These are phyloP conservation scores for Trachemys scripta DNA, from an alignment of 2,113 vertebrate species.

Conservation along the genomic window DNA sequence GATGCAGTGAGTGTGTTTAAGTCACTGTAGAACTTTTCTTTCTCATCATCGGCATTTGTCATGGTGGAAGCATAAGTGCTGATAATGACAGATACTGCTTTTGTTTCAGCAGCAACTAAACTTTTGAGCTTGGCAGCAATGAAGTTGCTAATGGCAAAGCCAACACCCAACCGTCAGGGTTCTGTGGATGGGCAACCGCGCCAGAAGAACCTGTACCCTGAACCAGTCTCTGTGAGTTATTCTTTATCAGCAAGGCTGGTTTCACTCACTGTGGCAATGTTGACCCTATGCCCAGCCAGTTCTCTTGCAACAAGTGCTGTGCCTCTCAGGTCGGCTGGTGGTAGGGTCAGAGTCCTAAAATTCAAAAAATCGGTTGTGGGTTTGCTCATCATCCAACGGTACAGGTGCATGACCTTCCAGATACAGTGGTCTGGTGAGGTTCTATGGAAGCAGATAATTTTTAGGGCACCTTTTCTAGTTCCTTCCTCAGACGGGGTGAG, in stretches of 20 bases:
- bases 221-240: not conserved
- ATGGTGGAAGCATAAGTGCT: not conserved
- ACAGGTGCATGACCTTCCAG: not conserved
- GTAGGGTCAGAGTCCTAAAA: not conserved
- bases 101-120: not conserved
- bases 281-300: not conserved
- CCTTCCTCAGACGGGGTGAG: too few relatives aligned
- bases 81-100: not conserved
- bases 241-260: not conserved
- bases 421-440: not conserved
- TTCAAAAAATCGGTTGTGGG: not conserved
- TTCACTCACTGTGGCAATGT: not conserved
- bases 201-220: not conserved
- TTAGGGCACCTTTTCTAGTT: too few relatives aligned
- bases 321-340: not conserved
- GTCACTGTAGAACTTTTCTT: not conserved
- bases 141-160: not conserved
- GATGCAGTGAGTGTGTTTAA: not conserved
- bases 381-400: not conserved
- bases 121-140: not conserved
- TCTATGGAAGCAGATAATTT: too few relatives aligned
- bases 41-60: not conserved
- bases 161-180: not conserved
- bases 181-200: not conserved
- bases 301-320: not conserved